Base-by-base conservation (phyloP, 2,888 invertebrate species). In the Meghimatium bilineatum region DNA sequence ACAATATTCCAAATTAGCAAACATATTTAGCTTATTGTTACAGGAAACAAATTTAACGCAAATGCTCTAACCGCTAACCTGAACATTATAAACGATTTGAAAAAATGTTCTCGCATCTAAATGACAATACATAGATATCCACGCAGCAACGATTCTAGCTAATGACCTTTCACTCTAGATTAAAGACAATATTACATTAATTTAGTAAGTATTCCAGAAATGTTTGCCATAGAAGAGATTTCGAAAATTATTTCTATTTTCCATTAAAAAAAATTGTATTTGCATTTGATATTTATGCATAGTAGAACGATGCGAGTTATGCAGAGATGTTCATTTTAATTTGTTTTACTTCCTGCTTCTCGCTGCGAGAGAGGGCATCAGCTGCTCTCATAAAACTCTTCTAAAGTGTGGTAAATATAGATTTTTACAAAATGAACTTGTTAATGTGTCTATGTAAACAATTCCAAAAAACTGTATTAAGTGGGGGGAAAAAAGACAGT, bases 401-500 rank as follows among this genome's bases (percentile, higher is more conserved):
- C n/a, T 38, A 0, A 32, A 29, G 17, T 17, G 32, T 8, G 8
- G 8, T 66, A 32, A 66, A 66, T 66, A 12, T 32, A 32, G 10
- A 32, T 32, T 8, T 2, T 23, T 12, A 49, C n/a, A 44, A 66
- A 1, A 66, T 12, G 17, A 49, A 72, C 38, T 36, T 29, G 52
- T 52, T 29, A 10, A n/a, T 29, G 20, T 38, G 29, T 74, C 52
- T 52, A 10, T 74, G 49, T 29, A 74, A 49, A 49, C 29, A 44
- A 74, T 44, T 38, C 8, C 49, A 8, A 17, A 74, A 36, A 52
- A 29, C 74, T 74, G 52, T 32, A 79, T 66, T 79, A 79, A 79
- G 79, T 79, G 79, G 79, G 6, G n/a, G n/a, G n/a, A n/a, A n/a
- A 14, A 44, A 29, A 67, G n/a, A 79, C 29, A n/a, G 63, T 44